Evolutionary conservation across 2,797 vertebrate genomes (phyloP).

Genomic region (Enteromius argenteus): DNA sequence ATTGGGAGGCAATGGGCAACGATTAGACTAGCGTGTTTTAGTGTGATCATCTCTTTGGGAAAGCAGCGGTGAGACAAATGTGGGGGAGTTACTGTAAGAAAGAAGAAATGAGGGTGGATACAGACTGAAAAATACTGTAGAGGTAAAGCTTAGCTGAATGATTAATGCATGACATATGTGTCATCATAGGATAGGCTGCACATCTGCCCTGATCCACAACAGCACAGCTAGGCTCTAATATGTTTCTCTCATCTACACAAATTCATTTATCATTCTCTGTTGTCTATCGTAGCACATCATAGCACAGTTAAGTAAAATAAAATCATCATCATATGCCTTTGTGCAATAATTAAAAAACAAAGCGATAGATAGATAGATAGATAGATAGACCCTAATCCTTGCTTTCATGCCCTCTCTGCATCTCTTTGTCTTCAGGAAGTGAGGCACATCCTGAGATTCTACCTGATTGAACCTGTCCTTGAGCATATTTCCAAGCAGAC

Average conservation of each 20-base stretch:
- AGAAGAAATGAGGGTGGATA: slow-evolving; percentile 1
- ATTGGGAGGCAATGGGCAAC: slow-evolving; percentile 52
- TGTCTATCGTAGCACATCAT: not conserved
- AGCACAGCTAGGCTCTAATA: slow-evolving; percentile 1
- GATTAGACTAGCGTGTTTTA: slow-evolving; percentile 41
- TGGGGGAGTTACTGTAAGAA: slow-evolving; percentile 12
- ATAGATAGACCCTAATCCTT: not conserved
- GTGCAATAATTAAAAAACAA: not conserved
- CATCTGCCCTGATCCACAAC: slow-evolving; percentile 16
- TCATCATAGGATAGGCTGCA: slow-evolving; percentile 9
- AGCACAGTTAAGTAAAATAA: not conserved
- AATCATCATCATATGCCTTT: not conserved
- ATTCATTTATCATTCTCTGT: not conserved
- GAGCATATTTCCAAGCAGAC: slow-evolving; percentile 42
- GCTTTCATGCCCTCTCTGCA: not conserved
- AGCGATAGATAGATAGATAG: not conserved
- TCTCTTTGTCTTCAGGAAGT: slow-evolving; percentile 21
- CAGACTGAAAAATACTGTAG: slow-evolving; percentile 18
- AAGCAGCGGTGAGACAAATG: slow-evolving; percentile 16
- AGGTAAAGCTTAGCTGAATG: slow-evolving; percentile 44
- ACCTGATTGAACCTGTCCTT: slow-evolving; percentile 50
- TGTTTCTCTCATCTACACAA: slow-evolving; percentile 19
- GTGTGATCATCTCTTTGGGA: slow-evolving; percentile 63
- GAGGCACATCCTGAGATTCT: slow-evolving; percentile 6
- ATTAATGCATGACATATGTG: slow-evolving; percentile 8